Evolutionary conservation across 1,140 invertebrate species (phyloP).

Genomic region (Belonocnema kinseyi): DNA sequence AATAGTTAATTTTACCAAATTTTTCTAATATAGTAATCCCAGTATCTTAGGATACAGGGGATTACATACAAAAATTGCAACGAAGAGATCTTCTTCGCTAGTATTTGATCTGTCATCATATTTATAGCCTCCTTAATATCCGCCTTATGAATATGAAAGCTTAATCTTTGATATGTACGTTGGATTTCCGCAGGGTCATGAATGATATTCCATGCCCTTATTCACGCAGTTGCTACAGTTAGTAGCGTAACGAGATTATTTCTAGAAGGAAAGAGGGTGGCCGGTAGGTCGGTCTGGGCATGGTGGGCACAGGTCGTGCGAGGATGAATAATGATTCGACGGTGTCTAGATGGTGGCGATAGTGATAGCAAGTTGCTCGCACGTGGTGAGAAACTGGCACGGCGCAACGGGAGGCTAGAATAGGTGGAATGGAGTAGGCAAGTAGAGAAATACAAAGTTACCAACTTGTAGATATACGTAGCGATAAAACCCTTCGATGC

Average conservation of each 20-base stretch:
- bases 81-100: too few species aligned
- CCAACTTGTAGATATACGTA: constrained; percentile 16
- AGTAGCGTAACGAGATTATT: constrained; percentile 62
- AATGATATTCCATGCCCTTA: background rate
- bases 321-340: constrained; percentile 76
- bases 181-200: constrained; percentile 12
- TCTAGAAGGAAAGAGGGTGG: constrained; percentile 55
- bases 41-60: too few species aligned
- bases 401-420: constrained; percentile 37
- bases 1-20: too few species aligned
- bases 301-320: constrained; percentile 50
- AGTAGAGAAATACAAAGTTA: constrained; percentile 36
- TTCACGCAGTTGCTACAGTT: background rate
- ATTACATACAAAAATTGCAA: too few species aligned
- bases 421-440: constrained; percentile 37
- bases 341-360: constrained; percentile 51
- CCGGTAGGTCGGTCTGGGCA: constrained; percentile 36
- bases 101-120: background rate
- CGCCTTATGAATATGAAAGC: background rate
- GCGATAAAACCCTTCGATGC: constrained; percentile 8
- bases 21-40: too few species aligned
- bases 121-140: constrained; percentile 22
- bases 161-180: background rate
- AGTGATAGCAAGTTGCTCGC: constrained; percentile 46
- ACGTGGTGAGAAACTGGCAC: constrained; percentile 37